These are phyloP conservation scores for Cyrtonyx montezumae DNA, from an alignment of 2,113 vertebrate species.

Conservation along the genomic window DNA sequence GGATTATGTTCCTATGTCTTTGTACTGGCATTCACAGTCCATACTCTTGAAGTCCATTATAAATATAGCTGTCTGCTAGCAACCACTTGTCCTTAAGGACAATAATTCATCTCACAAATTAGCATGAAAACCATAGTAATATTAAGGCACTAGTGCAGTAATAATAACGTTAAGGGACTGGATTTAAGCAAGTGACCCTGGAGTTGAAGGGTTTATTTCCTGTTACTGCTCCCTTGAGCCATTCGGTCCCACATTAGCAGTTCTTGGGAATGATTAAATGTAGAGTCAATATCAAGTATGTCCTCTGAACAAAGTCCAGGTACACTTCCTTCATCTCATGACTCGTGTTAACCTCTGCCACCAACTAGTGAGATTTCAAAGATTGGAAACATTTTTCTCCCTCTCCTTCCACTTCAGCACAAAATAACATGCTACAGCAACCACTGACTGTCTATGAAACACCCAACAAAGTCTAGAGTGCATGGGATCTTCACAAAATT, in stretches of 20 bases:
- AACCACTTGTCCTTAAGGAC: neutral
- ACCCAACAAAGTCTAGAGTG: rapidly evolving
- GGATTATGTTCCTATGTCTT: neutral
- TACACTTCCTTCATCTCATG: too few species aligned
- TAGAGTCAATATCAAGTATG: too few species aligned
- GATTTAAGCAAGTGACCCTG: neutral
- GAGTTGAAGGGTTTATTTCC: neutral
- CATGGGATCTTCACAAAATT: rapidly evolving
- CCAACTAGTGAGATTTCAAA: neutral
- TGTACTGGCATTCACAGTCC: too few species aligned
- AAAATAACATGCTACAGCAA: neutral
- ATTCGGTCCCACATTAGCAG: neutral
- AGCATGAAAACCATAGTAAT: neutral
- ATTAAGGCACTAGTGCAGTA: neutral
- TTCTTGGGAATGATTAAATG: neutral
- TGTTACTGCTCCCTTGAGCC: neutral
- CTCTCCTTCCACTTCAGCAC: neutral
- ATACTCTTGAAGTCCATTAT: neutral
- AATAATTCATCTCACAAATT: neutral
- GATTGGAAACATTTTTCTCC: neutral
- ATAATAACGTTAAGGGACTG: neutral
- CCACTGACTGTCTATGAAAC: neutral
- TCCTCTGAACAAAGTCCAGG: neutral
- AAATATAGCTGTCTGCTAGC: neutral
- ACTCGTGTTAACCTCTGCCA: neutral